These are phyloP conservation scores for Illadopsis cleaveri DNA, from an alignment of 2,113 vertebrate species.

Conservation along the genomic window DNA sequence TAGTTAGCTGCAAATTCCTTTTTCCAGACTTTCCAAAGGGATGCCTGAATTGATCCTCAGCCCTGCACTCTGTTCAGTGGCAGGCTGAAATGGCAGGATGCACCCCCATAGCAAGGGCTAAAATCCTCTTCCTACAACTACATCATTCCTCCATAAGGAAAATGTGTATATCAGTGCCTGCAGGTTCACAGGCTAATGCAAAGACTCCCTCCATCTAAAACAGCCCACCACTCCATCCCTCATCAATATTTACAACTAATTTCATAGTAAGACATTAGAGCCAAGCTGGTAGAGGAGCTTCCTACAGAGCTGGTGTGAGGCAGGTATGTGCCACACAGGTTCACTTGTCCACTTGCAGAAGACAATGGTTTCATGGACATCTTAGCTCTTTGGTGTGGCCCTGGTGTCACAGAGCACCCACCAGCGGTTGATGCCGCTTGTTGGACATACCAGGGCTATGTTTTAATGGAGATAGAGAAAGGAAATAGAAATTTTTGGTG, in stretches of 20 bases:
- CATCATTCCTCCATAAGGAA: background rate
- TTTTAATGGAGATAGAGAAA: background rate
- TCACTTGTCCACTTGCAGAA: background rate
- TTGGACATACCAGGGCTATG: background rate
- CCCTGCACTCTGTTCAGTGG: accelerated
- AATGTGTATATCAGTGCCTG: background rate
- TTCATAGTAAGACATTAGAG: background rate
- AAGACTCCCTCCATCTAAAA: background rate
- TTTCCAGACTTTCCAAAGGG: background rate
- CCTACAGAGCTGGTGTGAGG: background rate
- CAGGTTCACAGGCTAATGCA: background rate
- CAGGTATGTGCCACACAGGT: background rate
- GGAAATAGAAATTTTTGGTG: background rate
- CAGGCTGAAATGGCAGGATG: background rate
- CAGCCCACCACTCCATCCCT: accelerated
- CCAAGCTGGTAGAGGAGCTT: background rate
- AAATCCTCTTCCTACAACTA: background rate
- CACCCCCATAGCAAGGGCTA: background rate
- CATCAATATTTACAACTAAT: background rate
- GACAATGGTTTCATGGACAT: background rate
- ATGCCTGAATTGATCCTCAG: background rate
- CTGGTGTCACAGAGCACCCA: background rate
- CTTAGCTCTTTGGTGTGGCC: background rate
- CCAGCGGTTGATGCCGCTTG: background rate
- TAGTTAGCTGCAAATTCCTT: background rate